phyloP scores from a whole-genome alignment of 1,140 invertebrate species.

The Homarus americanus region DNA sequence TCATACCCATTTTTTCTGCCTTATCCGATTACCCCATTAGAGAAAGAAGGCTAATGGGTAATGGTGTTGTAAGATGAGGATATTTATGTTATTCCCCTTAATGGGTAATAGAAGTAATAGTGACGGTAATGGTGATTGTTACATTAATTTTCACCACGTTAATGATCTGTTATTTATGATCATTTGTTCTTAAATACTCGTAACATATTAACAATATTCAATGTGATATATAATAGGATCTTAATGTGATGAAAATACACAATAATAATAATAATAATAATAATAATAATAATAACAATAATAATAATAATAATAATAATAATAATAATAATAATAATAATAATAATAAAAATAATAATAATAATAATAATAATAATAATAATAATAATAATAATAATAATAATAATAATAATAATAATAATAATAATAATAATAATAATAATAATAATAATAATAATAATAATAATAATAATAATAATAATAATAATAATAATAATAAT shows the following conservation, averaged over 20 bases:
- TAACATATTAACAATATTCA: too few relatives aligned
- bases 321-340: neutral
- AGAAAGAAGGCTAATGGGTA: neutral
- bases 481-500: conserved; percentile 4
- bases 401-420: neutral
- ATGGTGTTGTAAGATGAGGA: too few relatives aligned
- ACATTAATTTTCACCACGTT: too few relatives aligned
- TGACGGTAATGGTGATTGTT: too few relatives aligned
- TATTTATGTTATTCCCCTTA: too few relatives aligned
- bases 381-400: conserved; percentile 9
- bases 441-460: neutral
- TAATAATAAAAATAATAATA: neutral
- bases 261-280: too few relatives aligned
- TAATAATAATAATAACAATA: conserved; percentile 19
- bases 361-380: neutral
- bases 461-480: neutral
- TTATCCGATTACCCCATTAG: too few relatives aligned
- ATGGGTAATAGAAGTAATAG: too few relatives aligned
- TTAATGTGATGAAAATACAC: too few relatives aligned
- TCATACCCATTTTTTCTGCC: neutral
- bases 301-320: conserved; percentile 4
- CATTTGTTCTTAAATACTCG: too few relatives aligned
- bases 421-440: neutral
- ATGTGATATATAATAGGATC: too few relatives aligned
- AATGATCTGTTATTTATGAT: too few relatives aligned